A percentile compares a stretch with the other conserved stretches of the same genome.
Evolutionary conservation across 2,113 vertebrate genomes (phyloP).

Genomic region (Tachysurus vachellii): DNA sequence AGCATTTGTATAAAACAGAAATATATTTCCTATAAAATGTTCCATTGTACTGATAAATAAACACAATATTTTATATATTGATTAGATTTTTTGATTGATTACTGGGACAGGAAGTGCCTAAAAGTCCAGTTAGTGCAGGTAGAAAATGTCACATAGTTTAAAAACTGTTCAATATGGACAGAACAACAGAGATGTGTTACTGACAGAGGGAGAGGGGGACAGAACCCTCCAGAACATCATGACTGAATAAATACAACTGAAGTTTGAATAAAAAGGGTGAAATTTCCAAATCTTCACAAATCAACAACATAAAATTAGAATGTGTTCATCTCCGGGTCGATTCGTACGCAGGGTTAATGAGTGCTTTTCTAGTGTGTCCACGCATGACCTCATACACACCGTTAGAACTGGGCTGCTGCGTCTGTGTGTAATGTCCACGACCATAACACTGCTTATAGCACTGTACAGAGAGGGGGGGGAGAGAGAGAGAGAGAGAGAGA

Average conservation of each 20-base stretch:
- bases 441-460: neutral
- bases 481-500: neutral
- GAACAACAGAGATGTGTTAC: neutral
- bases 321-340: neutral
- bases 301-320: neutral
- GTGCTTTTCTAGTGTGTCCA: rapidly evolving
- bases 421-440: neutral
- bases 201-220: no score
- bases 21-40: neutral
- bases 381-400: conserved; percentile 65
- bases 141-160: neutral
- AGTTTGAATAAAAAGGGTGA: neutral
- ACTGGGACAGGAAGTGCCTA: neutral
- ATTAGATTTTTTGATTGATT: neutral
- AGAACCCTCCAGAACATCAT: no score
- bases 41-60: neutral
- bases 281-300: neutral
- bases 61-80: neutral
- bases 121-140: neutral
- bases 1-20: neutral
- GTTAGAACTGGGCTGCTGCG: neutral
- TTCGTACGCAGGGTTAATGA: conserved; percentile 32
- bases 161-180: neutral
- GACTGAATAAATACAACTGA: neutral
- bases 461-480: conserved; percentile 26